phyloP scores from a whole-genome alignment of 2,797 vertebrate species.

The Rhabdophis nuchalis region DNA sequence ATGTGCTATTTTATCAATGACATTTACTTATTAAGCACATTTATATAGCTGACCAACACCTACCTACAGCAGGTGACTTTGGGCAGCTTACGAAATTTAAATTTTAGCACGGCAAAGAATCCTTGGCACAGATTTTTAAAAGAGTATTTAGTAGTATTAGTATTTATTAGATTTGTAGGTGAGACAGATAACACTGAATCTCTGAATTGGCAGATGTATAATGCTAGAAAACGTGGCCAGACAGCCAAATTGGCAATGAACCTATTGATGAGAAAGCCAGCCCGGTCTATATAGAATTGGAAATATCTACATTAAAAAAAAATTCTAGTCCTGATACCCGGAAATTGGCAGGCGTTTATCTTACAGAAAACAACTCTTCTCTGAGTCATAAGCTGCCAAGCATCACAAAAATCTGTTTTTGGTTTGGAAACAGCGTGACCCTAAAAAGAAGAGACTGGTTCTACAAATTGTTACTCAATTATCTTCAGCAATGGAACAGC shows the following conservation, averaged over 20 bases:
- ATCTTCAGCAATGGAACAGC: background rate
- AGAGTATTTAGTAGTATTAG: no score
- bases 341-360: background rate
- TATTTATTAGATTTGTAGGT: no score
- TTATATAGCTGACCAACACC: background rate
- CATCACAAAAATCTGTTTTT: background rate
- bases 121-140: background rate
- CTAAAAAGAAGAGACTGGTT: background rate
- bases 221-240: background rate
- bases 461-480: background rate
- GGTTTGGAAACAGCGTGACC: background rate
- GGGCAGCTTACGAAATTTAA: background rate
- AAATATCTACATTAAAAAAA: background rate
- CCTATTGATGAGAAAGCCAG: background rate
- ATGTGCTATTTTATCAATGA: background rate
- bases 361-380: background rate
- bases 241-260: background rate
- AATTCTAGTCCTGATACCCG: no score
- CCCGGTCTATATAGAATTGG: background rate
- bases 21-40: background rate
- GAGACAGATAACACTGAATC: background rate
- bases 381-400: background rate
- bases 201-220: background rate
- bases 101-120: background rate
- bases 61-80: background rate